Evolutionary conservation across 2,888 invertebrate genomes (phyloP).

Genomic region (Caenorhabditis drosophilae): DNA sequence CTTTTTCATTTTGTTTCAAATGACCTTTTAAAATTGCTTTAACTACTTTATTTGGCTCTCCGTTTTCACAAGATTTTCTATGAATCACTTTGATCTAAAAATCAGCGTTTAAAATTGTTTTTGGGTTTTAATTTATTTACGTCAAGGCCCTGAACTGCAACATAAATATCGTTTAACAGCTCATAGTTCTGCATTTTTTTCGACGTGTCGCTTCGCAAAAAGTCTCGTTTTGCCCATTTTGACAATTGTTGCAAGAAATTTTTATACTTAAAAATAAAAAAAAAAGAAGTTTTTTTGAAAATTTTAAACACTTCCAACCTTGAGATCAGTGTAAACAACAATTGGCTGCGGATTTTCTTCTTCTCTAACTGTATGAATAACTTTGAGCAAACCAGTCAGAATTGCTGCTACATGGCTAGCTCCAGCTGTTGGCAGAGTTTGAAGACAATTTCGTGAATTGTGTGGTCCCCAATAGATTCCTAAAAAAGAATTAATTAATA

Average conservation of each 20-base stretch:
- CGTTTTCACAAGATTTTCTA: not conserved
- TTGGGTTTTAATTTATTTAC: not conserved
- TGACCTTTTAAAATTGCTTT: conserved; percentile 12
- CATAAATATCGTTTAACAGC: conserved; percentile 15
- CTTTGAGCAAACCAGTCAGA: conserved; percentile 24
- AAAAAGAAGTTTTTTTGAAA: not conserved
- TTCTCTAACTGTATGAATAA: conserved; percentile 18
- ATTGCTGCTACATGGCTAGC: conserved; percentile 22
- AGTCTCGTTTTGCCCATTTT: conserved; percentile 26
- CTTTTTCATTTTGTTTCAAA: not conserved
- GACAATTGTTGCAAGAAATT: conserved; percentile 14
- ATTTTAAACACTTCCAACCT: too few relatives aligned
- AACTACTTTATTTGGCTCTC: conserved; percentile 14
- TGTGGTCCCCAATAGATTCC: conserved; percentile 38
- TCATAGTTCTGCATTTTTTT: conserved; percentile 18
- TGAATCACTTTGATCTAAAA: conserved; percentile 5
- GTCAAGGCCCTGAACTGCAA: conserved; percentile 26
- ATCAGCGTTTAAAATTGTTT: not conserved
- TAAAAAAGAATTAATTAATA: not conserved
- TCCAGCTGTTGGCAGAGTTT: conserved; percentile 15
- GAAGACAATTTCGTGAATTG: conserved; percentile 29
- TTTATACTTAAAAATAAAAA: conserved; percentile 5
- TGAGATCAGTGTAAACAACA: conserved; percentile 25
- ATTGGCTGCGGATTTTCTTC: conserved; percentile 22
- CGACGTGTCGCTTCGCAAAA: conserved; percentile 12